Conservation (phyloP, 1,140 invertebrate genomes). For the Popillia japonica region DNA sequence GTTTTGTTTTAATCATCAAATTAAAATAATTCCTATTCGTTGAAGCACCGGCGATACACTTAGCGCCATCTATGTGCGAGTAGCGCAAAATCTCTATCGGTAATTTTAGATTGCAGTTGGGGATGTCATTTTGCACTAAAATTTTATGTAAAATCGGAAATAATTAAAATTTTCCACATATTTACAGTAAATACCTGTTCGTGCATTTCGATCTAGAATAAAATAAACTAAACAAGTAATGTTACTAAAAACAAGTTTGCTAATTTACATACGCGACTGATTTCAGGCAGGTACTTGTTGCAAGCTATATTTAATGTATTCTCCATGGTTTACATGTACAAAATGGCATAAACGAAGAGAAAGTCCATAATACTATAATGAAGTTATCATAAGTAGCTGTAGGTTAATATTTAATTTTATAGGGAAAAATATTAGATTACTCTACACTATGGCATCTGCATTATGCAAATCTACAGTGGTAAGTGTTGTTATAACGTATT, state of each 20-base stretch:
- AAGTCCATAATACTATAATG: constrained; percentile 20
- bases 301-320: constrained; percentile 28
- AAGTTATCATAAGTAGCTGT: not conserved
- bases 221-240: not conserved
- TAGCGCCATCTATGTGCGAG: too few species aligned
- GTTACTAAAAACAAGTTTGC: not conserved
- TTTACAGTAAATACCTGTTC: not conserved
- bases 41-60: too few species aligned
- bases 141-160: too few species aligned
- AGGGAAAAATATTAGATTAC: constrained; percentile 2
- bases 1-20: too few species aligned
- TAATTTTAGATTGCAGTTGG: too few species aligned
- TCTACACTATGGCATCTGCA: constrained; percentile 35
- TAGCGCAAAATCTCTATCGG: too few species aligned
- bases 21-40: too few species aligned
- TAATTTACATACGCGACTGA: constrained; percentile 23
- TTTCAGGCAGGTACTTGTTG: constrained; percentile 32
- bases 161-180: not conserved
- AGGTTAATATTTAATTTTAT: not conserved
- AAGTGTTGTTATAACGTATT: constrained; percentile 32
- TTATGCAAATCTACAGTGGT: constrained; percentile 43
- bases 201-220: not conserved
- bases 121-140: too few species aligned
- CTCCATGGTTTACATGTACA: constrained; percentile 25
- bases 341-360: constrained; percentile 35